phyloP scores from a whole-genome alignment of 2,888 invertebrate genomes.

The Epirrhoe tristata region DNA sequence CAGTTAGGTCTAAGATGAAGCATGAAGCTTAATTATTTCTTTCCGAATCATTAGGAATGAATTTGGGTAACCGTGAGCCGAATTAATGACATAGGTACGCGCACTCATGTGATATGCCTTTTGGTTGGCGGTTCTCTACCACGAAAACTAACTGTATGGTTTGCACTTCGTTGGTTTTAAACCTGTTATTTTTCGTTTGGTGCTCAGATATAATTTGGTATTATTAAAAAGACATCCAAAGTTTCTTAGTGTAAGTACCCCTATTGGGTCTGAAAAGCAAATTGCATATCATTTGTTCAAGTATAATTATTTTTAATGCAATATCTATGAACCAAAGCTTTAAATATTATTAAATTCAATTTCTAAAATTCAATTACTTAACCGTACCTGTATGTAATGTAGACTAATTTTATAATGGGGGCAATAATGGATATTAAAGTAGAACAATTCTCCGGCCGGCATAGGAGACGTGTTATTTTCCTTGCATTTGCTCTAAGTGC shows the following conservation, averaged over 20 bases:
- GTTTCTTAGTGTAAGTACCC: constrained; percentile 18
- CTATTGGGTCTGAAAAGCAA: constrained; percentile 13
- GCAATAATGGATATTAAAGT: constrained; percentile 68
- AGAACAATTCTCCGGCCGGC: constrained; percentile 64
- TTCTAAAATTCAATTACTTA: constrained; percentile 37
- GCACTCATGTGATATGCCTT: constrained; percentile 55
- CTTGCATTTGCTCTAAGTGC: constrained; percentile 78
- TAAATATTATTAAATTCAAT: constrained; percentile 22
- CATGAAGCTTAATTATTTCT: not conserved
- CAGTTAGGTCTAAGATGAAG: too few relatives aligned
- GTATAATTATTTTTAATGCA: not conserved
- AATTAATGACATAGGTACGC: constrained; percentile 58
- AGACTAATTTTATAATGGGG: constrained; percentile 68
- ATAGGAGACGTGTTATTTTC: constrained; percentile 72
- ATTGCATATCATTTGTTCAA: constrained; percentile 25
- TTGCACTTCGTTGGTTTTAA: constrained; percentile 73
- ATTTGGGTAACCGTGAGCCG: constrained; percentile 63
- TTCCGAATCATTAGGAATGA: constrained; percentile 34
- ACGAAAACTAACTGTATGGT: constrained; percentile 74
- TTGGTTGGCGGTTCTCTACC: constrained; percentile 59
- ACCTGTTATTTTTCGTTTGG: constrained; percentile 56
- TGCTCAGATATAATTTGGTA: constrained; percentile 40
- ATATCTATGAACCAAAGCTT: constrained; percentile 11
- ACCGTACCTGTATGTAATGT: constrained; percentile 48
- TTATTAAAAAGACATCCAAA: constrained; percentile 39